Evolutionary conservation across 1,140 invertebrate species (phyloP), one percentile per base, ranked within the genome.

Genomic region (Zelostemma sp.): DNA sequence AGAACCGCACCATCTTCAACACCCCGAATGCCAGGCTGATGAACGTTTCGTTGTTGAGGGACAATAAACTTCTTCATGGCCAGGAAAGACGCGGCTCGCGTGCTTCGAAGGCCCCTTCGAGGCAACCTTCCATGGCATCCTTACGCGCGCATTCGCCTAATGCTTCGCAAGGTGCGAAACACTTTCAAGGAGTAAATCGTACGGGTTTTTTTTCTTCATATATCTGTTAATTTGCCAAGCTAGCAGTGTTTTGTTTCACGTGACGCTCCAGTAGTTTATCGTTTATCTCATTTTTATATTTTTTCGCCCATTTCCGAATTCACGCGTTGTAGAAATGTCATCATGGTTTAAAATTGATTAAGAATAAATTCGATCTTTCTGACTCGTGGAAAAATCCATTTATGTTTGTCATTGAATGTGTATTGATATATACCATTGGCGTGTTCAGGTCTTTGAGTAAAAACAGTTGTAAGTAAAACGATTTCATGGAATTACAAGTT

Each of bases 1-100:
- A 96, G 77, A 96, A 95, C 82, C 88, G 95, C 1, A 95, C 94
- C 14, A 96, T 97, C 75, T 96, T 97, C 87, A 97, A 97, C 79
- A 96, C 95, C 19, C 95, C 95, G n/a, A 96, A 96, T 79, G 94
- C 95, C 15, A 88, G 93, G 31, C 85, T 95, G 77, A 95, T 95
- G 93, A 95, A 95, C 78, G 93, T 94, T 8, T 95, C 93, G 1
- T 81, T 95, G 60, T 83, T 95, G 66, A 87, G 92, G 71, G 93
- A 95, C 72, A 94, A 90, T 77, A 95, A 95, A 80, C 84, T 93
- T 38, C 83, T 93, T 56, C 93, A 93, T 74, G 88, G 91, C 6
- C 90, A 90, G 78, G 92, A 93, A 68, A 87, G 92, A 62, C 89
- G 91, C 6, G 91, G 92, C 17, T 93, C 93, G n/a, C 86, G 92